phyloP scores from a whole-genome alignment of 1,140 invertebrate genomes.

The Ectropis grisescens region DNA sequence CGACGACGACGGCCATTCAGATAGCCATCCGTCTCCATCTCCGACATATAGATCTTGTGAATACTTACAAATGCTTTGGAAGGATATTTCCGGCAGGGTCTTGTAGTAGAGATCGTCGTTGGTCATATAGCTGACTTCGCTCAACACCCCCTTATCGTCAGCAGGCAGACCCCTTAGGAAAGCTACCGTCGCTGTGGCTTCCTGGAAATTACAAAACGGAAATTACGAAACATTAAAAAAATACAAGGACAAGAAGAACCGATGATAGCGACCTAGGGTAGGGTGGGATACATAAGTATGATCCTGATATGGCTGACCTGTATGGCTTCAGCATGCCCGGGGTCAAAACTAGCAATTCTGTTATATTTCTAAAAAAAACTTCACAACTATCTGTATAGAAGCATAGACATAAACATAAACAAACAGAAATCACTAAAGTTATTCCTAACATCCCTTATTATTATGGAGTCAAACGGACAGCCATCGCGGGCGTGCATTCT shows the following conservation, averaged over 20 bases:
- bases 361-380: not conserved
- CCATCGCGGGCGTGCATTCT: no score
- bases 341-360: not conserved
- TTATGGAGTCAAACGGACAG: no score
- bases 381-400: not conserved
- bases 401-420: no score
- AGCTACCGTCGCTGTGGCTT: not conserved
- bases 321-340: not conserved
- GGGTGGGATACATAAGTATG: no score
- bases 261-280: no score
- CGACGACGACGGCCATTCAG: no score
- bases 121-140: not conserved
- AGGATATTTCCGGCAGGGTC: slow-evolving; percentile 1
- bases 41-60: no score
- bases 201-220: slow-evolving; percentile 1
- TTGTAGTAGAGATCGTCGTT: slow-evolving; percentile 4
- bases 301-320: not conserved
- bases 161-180: not conserved
- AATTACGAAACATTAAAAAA: not conserved
- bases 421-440: no score
- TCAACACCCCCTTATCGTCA: not conserved
- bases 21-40: no score
- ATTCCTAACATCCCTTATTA: no score
- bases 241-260: not conserved
- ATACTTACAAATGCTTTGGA: slow-evolving; percentile 1